These are phyloP conservation scores for Lontra canadensis DNA, from an alignment of 2,113 vertebrate species.

Conservation along the genomic window DNA sequence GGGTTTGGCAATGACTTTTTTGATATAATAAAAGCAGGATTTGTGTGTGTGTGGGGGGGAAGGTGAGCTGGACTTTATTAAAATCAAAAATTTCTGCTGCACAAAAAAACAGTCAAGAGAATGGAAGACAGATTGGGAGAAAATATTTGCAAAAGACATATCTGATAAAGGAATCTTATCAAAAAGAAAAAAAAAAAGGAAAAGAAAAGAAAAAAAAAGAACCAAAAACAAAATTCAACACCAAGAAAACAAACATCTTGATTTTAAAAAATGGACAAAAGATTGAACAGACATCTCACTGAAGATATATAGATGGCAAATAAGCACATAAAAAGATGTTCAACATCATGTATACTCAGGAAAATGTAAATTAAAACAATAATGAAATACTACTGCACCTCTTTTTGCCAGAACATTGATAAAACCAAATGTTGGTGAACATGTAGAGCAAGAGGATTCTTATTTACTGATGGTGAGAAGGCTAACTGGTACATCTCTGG, in stretches of 20 bases:
- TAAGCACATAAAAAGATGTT: background rate
- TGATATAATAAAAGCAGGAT: background rate
- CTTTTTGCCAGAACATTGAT: background rate
- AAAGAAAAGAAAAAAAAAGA: background rate
- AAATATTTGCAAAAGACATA: background rate
- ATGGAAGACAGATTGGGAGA: background rate
- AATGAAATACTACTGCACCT: background rate
- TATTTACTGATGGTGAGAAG: background rate
- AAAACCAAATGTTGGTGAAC: background rate
- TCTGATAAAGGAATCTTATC: background rate
- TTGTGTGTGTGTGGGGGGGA: too few relatives aligned
- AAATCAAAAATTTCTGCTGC: background rate
- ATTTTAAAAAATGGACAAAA: background rate
- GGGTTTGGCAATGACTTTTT: background rate
- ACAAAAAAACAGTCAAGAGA: background rate
- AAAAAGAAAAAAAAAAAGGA: background rate
- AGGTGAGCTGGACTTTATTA: background rate
- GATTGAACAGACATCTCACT: background rate
- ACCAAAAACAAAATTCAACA: background rate
- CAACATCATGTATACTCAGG: background rate
- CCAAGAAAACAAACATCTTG: background rate
- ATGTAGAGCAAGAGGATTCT: background rate
- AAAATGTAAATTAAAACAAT: background rate
- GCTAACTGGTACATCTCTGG: background rate
- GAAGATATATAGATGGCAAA: background rate